These are phyloP conservation scores for Gallinago jamesoni DNA, from an alignment of 2,113 vertebrate genomes.

Conservation along the genomic window DNA sequence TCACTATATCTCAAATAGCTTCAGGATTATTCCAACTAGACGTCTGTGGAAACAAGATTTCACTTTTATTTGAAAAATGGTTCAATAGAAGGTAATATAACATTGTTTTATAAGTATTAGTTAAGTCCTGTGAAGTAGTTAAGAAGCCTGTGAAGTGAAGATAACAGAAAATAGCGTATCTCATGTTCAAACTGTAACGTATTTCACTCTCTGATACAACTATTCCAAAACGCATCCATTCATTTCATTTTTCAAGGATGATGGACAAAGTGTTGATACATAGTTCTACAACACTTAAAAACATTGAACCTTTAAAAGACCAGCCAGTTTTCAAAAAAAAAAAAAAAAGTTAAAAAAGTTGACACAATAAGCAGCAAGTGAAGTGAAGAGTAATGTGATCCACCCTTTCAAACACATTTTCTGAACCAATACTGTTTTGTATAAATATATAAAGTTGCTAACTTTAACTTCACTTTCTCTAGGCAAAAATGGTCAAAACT, in stretches of 20 bases:
- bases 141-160: background rate
- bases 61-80: background rate
- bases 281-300: background rate
- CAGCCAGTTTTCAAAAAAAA: background rate
- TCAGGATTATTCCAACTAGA: background rate
- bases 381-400: background rate
- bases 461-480: background rate
- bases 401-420: background rate
- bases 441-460: background rate
- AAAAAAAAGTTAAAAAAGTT: background rate
- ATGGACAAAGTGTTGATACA: background rate
- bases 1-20: background rate
- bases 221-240: background rate
- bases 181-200: background rate
- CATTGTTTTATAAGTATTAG: background rate
- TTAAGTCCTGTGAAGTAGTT: background rate
- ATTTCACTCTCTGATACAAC: background rate
- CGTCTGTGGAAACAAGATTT: background rate
- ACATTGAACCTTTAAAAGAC: background rate
- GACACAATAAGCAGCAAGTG: background rate
- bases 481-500: background rate
- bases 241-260: background rate
- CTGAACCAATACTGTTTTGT: fast-evolving
- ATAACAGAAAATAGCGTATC: background rate
- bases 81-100: background rate